Conservation (phyloP, 2,113 vertebrate genomes). For the Eptatretus burgeri region DNA sequence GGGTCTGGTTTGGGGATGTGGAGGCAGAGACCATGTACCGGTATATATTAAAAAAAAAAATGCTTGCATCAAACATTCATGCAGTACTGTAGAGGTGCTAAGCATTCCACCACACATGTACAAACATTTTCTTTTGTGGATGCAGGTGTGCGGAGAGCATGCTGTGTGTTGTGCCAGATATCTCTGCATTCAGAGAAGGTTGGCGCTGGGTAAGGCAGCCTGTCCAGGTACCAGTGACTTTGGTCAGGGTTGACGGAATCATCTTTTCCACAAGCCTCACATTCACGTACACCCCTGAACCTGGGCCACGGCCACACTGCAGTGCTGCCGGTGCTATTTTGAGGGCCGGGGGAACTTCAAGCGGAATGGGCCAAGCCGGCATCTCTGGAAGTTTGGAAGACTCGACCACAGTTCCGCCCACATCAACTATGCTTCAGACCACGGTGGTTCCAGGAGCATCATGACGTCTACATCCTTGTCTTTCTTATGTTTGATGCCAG, state of each 20-base stretch:
- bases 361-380: neutral
- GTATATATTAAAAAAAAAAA: conserved; percentile 14
- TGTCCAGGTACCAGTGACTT: conserved; percentile 89
- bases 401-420: no score
- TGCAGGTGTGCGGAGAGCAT: conserved; percentile 80
- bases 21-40: conserved; percentile 99
- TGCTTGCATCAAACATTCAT: no score
- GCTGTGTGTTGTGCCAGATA: conserved; percentile 92
- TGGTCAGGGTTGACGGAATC: conserved; percentile 85
- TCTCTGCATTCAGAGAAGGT: conserved; percentile 93
- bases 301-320: conserved; percentile 81
- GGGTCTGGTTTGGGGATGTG: conserved; percentile 96
- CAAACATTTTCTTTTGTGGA: conserved; percentile 8
- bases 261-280: conserved; percentile 99
- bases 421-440: no score
- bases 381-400: no score
- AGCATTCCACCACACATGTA: no score
- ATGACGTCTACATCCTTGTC: no score
- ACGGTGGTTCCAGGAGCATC: no score
- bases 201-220: conserved; percentile 97
- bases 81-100: no score
- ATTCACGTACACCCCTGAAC: conserved; percentile 94
- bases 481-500: no score
- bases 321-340: conserved; percentile 84
- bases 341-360: conserved; percentile 14